phyloP scores from a whole-genome alignment of 1,140 invertebrate species.

The Acromyrmex charruanus region DNA sequence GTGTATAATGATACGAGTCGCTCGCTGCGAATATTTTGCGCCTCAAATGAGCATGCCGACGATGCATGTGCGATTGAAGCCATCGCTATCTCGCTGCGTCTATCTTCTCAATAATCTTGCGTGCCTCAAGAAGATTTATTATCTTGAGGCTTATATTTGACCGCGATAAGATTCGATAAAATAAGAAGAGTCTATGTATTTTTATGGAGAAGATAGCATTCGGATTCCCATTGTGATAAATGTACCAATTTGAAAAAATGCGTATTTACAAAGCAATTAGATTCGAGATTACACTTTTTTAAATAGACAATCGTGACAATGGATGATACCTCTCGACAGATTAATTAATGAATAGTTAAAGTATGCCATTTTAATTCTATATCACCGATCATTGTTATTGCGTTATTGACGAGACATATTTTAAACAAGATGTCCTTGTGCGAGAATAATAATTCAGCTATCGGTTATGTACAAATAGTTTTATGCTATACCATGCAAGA shows the following conservation, averaged over 20 bases:
- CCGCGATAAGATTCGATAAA: constrained; percentile 2
- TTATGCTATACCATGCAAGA: constrained; percentile 38
- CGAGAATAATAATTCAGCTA: constrained; percentile 16
- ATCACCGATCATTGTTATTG: constrained; percentile 10
- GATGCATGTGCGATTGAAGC: constrained; percentile 43
- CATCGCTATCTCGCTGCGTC: neutral
- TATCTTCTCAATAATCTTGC: constrained; percentile 42
- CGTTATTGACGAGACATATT: constrained; percentile 30
- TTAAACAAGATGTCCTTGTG: constrained; percentile 1
- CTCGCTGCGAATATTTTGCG: neutral
- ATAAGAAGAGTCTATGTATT: neutral
- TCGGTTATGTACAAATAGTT: constrained; percentile 15
- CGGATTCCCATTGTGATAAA: constrained; percentile 14
- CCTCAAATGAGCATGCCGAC: constrained; percentile 32
- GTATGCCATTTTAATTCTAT: neutral
- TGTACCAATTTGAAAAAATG: neutral
- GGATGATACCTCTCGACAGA: neutral
- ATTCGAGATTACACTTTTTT: neutral
- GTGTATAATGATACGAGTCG: constrained; percentile 30
- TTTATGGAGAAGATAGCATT: constrained; percentile 33
- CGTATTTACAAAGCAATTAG: constrained; percentile 48
- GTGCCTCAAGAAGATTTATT: neutral
- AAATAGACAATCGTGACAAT: constrained; percentile 16
- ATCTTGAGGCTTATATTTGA: neutral
- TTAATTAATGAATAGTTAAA: constrained; percentile 25